phyloP scores from a whole-genome alignment of 2,797 vertebrate genomes.

The Choloepus didactylus region DNA sequence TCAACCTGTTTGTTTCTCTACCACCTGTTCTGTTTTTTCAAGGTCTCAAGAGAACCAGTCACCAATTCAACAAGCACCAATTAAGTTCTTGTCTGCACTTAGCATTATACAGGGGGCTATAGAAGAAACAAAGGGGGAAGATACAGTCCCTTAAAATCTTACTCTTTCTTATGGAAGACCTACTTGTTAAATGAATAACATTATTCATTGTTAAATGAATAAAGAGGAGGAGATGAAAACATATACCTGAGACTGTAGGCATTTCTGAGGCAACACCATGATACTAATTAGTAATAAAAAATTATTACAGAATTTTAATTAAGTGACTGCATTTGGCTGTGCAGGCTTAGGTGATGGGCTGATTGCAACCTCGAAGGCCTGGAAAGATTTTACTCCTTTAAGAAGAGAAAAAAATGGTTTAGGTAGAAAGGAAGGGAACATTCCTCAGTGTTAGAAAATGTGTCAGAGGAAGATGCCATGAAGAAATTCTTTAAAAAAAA shows the following conservation, averaged over 20 bases:
- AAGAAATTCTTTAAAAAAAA: no score
- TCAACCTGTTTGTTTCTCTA: accelerated
- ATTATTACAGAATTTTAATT: background rate
- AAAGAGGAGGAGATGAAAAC: accelerated
- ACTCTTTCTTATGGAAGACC: no score
- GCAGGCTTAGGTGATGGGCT: background rate
- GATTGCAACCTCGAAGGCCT: accelerated
- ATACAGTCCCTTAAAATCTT: background rate
- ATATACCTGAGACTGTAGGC: accelerated
- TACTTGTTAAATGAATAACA: accelerated
- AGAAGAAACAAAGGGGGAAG: background rate
- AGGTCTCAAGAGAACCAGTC: background rate
- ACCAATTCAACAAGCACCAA: background rate
- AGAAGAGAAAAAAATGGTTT: background rate
- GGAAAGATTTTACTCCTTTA: background rate
- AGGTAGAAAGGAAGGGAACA: accelerated
- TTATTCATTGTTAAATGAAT: accelerated
- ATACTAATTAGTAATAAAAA: accelerated
- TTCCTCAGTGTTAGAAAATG: accelerated
- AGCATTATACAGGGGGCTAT: accelerated
- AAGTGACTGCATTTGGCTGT: no score
- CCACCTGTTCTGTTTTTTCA: background rate
- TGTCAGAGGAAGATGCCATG: accelerated
- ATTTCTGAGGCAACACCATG: background rate
- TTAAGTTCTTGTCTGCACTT: accelerated